Evolutionary conservation across 2,888 invertebrate species (phyloP).

Genomic region (Lordiphosa andalusiaca): DNA sequence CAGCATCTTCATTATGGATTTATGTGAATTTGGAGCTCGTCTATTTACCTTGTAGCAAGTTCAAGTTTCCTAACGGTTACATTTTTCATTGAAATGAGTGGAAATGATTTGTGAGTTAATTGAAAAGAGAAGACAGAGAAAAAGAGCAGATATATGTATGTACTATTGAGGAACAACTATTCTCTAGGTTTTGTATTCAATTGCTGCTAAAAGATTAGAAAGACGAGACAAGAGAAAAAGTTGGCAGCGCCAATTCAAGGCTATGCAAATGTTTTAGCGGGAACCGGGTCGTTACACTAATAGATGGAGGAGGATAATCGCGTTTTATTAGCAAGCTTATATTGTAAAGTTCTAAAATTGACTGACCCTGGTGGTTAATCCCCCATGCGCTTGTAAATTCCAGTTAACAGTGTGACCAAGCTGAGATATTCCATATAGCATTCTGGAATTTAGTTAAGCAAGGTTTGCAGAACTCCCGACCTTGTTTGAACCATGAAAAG

Average conservation of each 20-base stretch:
- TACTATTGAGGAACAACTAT: no score
- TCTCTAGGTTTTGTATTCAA: neutral
- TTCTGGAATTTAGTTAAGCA: no score
- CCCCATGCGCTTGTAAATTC: neutral
- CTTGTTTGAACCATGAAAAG: no score
- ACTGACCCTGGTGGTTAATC: neutral
- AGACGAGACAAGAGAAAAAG: conserved; percentile 6
- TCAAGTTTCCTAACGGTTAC: conserved; percentile 82
- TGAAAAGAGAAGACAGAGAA: conserved; percentile 62
- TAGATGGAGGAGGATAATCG: neutral
- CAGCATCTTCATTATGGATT: conserved; percentile 8
- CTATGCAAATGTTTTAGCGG: neutral
- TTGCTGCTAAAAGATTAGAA: neutral
- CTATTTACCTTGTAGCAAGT: conserved; percentile 84
- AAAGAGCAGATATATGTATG: conserved; percentile 38
- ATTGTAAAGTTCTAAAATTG: neutral
- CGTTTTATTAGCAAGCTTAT: conserved; percentile 1
- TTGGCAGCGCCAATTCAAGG: conserved; percentile 5
- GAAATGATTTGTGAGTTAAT: conserved; percentile 38
- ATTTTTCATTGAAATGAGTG: conserved; percentile 35
- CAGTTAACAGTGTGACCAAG: neutral
- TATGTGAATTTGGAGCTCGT: conserved; percentile 38
- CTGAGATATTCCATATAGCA: neutral
- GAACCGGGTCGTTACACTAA: neutral
- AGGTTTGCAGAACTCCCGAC: no score